These are phyloP conservation scores for Peucedramus taeniatus DNA, from an alignment of 2,113 vertebrate genomes.

Conservation along the genomic window DNA sequence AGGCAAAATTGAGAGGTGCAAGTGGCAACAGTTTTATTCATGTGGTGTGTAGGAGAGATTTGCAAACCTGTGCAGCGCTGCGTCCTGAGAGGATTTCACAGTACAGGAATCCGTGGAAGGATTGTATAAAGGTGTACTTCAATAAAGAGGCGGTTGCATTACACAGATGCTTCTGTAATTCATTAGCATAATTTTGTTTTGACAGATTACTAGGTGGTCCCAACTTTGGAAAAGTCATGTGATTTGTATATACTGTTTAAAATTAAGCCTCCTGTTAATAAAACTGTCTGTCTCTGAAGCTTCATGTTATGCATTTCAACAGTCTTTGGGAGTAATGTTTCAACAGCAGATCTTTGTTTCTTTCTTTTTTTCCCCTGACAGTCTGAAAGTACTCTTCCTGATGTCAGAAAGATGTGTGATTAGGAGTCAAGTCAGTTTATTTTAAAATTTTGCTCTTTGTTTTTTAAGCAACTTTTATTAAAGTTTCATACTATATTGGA, in stretches of 20 bases:
- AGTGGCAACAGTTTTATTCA: constrained; percentile 75
- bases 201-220: constrained; percentile 71
- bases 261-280: constrained; percentile 86
- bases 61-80: constrained; percentile 62
- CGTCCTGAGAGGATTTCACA: constrained; percentile 57
- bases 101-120: constrained; percentile 61
- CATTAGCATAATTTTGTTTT: constrained; percentile 65
- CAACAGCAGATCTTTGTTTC: constrained; percentile 56
- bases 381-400: constrained; percentile 59
- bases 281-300: constrained; percentile 84
- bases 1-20: constrained; percentile 70
- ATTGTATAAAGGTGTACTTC: constrained; percentile 68
- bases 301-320: constrained; percentile 69
- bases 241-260: constrained; percentile 82
- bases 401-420: constrained; percentile 66
- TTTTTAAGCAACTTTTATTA: constrained; percentile 68
- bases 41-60: constrained; percentile 66
- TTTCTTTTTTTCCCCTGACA: constrained; percentile 5
- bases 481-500: constrained; percentile 72
- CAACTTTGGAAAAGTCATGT: constrained; percentile 71
- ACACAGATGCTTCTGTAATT: constrained; percentile 72
- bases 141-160: constrained; percentile 70
- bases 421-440: constrained; percentile 67
- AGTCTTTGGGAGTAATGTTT: constrained; percentile 68
- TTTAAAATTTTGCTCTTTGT: constrained; percentile 64